These are phyloP conservation scores for Unio delphinus DNA, from an alignment of 2,888 invertebrate genomes.

Conservation along the genomic window DNA sequence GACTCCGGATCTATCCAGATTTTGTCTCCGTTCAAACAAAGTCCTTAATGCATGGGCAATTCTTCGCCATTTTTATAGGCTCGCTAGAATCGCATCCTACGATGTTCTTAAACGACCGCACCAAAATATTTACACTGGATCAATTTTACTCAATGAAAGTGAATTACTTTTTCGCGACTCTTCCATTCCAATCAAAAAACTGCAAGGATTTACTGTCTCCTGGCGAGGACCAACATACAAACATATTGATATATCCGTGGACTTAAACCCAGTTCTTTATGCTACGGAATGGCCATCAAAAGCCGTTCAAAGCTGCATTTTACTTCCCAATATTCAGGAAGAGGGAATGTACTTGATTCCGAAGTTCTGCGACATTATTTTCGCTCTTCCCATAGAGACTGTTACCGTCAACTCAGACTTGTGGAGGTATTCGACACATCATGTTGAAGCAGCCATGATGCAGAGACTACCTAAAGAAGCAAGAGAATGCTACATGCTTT, in stretches of 20 bases:
- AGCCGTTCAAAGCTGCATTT: neutral
- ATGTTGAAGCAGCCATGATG: conserved; percentile 19
- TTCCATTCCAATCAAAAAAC: conserved; percentile 3
- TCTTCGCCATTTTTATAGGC: conserved; percentile 9
- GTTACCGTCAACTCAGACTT: conserved; percentile 5
- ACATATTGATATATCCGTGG: conserved; percentile 15
- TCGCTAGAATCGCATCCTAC: conserved; percentile 9
- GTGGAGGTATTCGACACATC: conserved; percentile 20
- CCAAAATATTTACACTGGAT: conserved; percentile 7
- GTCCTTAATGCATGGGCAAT: conserved; percentile 4
- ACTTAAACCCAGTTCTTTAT: conserved; percentile 20
- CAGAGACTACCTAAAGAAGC: conserved; percentile 9
- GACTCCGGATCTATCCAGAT: conserved; percentile 5
- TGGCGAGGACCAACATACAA: conserved; percentile 17
- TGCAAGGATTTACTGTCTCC: conserved; percentile 9
- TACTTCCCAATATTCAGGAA: conserved; percentile 9
- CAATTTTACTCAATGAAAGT: conserved; percentile 7
- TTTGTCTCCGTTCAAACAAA: conserved; percentile 9
- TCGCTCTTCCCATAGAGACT: neutral
- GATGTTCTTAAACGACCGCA: conserved; percentile 7
- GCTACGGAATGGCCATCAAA: conserved; percentile 6
- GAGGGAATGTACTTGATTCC: conserved; percentile 21
- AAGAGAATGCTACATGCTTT: conserved; percentile 14
- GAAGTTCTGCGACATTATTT: conserved; percentile 10
- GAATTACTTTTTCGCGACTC: conserved; percentile 5